Evolutionary conservation across 1,140 invertebrate genomes (phyloP).

Genomic region (Brachionus angularis): DNA sequence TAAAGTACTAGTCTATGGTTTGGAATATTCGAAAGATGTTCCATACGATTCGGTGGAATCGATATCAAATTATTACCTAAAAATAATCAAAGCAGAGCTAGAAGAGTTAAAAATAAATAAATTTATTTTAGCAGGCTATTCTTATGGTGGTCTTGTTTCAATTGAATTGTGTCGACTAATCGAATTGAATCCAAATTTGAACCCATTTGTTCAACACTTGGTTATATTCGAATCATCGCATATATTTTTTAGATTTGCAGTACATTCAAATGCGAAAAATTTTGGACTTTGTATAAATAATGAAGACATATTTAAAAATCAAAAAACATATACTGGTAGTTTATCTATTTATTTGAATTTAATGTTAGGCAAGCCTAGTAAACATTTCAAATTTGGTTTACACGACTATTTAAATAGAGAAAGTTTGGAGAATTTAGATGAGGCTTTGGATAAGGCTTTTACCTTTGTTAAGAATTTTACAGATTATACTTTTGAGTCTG

Average conservation of each 20-base stretch:
- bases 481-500: background rate
- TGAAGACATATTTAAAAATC: conserved; percentile 12
- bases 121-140: conserved; percentile 19
- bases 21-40: conserved; percentile 15
- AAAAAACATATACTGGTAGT: conserved; percentile 18
- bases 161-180: conserved; percentile 32
- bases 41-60: conserved; percentile 2
- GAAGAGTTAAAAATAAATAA: background rate
- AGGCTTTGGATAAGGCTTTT: conserved; percentile 4
- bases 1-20: conserved; percentile 2
- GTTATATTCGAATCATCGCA: conserved; percentile 28
- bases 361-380: background rate
- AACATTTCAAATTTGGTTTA: conserved; percentile 1
- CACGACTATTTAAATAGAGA: conserved; percentile 3
- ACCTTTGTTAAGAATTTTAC: background rate
- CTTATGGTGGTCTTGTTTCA: conserved; percentile 16
- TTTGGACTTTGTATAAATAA: conserved; percentile 10
- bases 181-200: background rate
- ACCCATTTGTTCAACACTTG: background rate
- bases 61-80: background rate
- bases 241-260: conserved; percentile 23
- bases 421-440: conserved; percentile 2
- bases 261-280: conserved; percentile 17
- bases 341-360: conserved; percentile 16
- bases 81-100: background rate